Evolutionary conservation across 2,888 invertebrate species (phyloP), one percentile per base, ranked within the genome.

Genomic region (Melanchra persicariae): DNA sequence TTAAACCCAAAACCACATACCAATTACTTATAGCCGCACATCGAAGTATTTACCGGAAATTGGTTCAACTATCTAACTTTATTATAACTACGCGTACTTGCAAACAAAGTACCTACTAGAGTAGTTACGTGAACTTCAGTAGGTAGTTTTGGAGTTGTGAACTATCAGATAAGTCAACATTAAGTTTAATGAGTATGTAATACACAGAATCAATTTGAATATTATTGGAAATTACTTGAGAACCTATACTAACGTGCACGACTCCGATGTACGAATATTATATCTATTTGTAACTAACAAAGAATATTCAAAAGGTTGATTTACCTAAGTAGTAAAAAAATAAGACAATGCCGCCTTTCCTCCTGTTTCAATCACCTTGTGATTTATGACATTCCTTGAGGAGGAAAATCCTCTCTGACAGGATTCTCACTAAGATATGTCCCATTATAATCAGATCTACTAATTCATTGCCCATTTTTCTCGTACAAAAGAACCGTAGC

Each of bases 121-220:
- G 52, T 34, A 65, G 65, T 77, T 58, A 22, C 15, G 26, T 49
- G 43, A 75, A 63, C 63, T 76, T 75, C 15, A 19, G 15, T 45
- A 45, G 58, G 59, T 51, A 60, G 37, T 68, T 51, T 51, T 19
- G 12, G 47, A 72, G 60, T 61, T 51, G 24, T 6, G 4, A 77
- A 76, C 65, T 77, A 54, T 71, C 24, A 40, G 24, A 54, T 45
- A 51, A 77, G 65, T 77, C 77, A 77, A 77, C 52, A 59, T 54
- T 37, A 66, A 76, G 40, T 77, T 62, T 57, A 45, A 74, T 74
- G 43, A 67, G 55, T 74, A 24, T 55, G 66, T 26, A 51, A n/a
- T 60, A 60, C 22, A 47, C n/a, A 45, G 51, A 40, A 70, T 49
- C 17, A 26, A 75, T 60, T 61, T 24, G 12, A 43, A 22, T 34